Conservation (phyloP, 2,113 vertebrate genomes). For the Mobula hypostoma region DNA sequence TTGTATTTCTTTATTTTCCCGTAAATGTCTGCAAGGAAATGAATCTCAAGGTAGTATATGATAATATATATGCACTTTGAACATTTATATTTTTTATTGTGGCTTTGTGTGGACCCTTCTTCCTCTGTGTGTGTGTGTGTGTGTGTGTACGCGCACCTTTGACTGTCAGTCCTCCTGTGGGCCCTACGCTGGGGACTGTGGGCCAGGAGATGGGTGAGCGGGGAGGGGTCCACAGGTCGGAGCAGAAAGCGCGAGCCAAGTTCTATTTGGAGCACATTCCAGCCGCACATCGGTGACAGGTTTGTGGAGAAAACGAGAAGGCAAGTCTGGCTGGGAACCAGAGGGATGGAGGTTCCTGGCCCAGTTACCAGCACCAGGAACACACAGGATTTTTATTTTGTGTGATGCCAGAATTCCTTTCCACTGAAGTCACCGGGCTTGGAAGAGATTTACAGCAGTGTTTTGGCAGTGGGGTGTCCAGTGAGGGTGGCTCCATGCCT, state of each 20-base stretch:
- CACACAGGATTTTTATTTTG: constrained; percentile 16
- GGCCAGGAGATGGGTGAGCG: neutral
- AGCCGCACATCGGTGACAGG: neutral
- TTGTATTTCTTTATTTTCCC: too few relatives aligned
- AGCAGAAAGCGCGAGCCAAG: neutral
- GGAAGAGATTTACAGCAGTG: constrained; percentile 21
- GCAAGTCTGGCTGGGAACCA: neutral
- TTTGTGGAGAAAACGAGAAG: neutral
- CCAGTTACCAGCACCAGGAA: neutral
- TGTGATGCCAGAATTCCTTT: constrained; percentile 28
- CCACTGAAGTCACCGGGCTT: constrained; percentile 20
- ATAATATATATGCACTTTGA: too few relatives aligned
- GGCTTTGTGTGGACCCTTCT: neutral
- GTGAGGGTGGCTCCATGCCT: neutral
- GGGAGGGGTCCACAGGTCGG: neutral
- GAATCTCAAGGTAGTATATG: too few relatives aligned
- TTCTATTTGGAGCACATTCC: neutral
- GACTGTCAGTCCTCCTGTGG: neutral
- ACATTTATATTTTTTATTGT: too few relatives aligned
- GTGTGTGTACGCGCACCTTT: neutral
- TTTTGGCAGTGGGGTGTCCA: neutral
- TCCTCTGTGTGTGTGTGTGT: neutral
- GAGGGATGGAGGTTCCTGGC: constrained; percentile 12
- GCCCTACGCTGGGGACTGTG: neutral
- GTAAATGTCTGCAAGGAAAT: too few relatives aligned